A percentile compares a stretch with the other conserved stretches of the same genome.
These are phyloP conservation scores for Dynastes hyllus DNA, from an alignment of 2,888 invertebrate genomes.

Conservation along the genomic window DNA sequence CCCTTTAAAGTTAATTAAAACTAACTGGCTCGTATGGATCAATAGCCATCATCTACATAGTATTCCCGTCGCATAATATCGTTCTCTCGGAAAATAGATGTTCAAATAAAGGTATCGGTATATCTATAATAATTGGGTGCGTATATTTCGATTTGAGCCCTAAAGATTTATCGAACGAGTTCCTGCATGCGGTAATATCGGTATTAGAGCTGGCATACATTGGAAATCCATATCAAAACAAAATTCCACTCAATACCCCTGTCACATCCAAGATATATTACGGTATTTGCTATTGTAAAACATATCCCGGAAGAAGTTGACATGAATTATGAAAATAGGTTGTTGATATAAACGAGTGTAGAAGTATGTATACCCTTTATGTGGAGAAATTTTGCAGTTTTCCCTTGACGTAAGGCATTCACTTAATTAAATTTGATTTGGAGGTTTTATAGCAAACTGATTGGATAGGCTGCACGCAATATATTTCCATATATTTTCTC, in stretches of 20 bases:
- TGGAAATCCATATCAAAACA: slow-evolving; percentile 35
- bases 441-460: too few species aligned
- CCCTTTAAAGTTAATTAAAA: too few species aligned
- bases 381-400: neutral
- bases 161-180: neutral
- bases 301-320: slow-evolving; percentile 8
- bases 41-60: too few species aligned
- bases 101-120: too few species aligned
- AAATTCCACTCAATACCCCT: slow-evolving; percentile 41
- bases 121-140: neutral
- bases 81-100: too few species aligned
- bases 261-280: slow-evolving; percentile 27
- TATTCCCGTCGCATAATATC: too few species aligned
- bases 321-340: slow-evolving; percentile 8
- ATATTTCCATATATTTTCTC: too few species aligned
- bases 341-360: neutral
- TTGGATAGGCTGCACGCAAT: too few species aligned
- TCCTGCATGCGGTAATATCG: slow-evolving; percentile 10
- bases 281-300: slow-evolving; percentile 32
- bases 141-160: neutral
- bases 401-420: neutral
- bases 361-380: neutral
- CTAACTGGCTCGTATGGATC: too few species aligned
- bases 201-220: neutral
- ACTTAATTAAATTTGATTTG: neutral